Base-by-base conservation (phyloP, 2,113 vertebrate genomes). In the Rhabdornis inornatus region DNA sequence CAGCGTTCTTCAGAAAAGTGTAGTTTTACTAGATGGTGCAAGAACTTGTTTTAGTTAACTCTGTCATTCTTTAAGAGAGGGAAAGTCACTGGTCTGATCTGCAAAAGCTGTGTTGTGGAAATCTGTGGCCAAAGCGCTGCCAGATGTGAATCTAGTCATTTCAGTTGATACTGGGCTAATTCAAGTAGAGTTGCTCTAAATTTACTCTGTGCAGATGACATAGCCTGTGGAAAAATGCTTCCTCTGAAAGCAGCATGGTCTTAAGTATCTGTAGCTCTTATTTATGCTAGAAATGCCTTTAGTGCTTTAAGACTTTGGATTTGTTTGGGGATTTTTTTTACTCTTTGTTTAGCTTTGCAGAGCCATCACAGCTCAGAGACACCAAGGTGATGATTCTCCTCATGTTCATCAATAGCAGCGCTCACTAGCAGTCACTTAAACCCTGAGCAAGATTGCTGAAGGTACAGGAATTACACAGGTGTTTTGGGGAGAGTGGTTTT, bases 341-440 rank as follows among this genome's bases (percentile, higher is more conserved):
- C 45, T 66, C 45, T 86, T 83, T 90, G 44, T 82, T 94, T 93
- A 94, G 91, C 72, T 91, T 95, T 94, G 50, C 78, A 91, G 87
- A 95, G 81, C 70, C 71, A 60, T 92, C 77, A 89, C 77, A 92
- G 87, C 64, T 95, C 84, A 92, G 63, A 92, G 70, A 55, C 70
- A 90, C 39, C 0, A 6, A 83, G 61, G 87, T 89, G 78, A 69
- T 94, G 74, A 91, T 79, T 89, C 50, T 92, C 72, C 60, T 92
- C 60, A 31, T 89, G 64, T 77, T 90, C 79, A 64, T 92, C 94
- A 81, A 44, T 86, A 93, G 86, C 83, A 86, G 47, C 3, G 39
- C 86, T 88, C 85, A 70, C 50, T 84, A 89, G 53, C 87, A 94
- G 77, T 97, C 56, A 87, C 72, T 92, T 94, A 91, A 81, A 91